Evolutionary conservation across 1,140 invertebrate genomes (phyloP), one percentile per base, ranked within the genome.

Genomic region (Orius insidiosus): DNA sequence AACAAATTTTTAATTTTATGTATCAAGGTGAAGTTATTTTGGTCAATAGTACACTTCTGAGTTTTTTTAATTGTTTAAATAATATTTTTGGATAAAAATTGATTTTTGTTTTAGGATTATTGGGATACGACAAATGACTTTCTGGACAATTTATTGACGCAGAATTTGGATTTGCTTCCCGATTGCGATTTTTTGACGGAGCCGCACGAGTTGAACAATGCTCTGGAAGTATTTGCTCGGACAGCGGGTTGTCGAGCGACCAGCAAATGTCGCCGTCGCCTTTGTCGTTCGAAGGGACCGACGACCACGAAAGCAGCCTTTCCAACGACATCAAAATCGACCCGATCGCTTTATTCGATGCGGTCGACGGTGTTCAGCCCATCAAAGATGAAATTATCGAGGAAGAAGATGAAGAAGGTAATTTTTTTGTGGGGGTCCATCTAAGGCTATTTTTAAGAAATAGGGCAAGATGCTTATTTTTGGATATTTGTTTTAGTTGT

Each of bases 241-340:
- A 55, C 46, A 55, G 54, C 38, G 54, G 53, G 13, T 14, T 55
- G 19, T 55, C 53, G 8, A 47, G 49, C 38, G 53, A 53, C 38
- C 53, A 53, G 33, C 45, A 51, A 15, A 42, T 55, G 30, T 55
- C 53, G 9, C 53, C 53, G 14, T 55, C 53, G 9, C 53, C 53
- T 5, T 37, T 33, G 37, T 47, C 49, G 13, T 42, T 43, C n/a
- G 43, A 52, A 37, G 40, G 24, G 7, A 7, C 24, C 24, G 24
- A 24, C 24, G 24, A 24, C 7, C 24, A 24, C 7, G 24, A 24
- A 24, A 24, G 7, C 24, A 24, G 24, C 24, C 24, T 24, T 24
- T 24, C 24, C 24, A 24, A 24, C 7, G 24, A 24, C 24, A 24
- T 24, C 7, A 24, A 24, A 24, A 24, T 24, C 24, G 24, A 24